A percentile compares a stretch with the other conserved stretches of the same genome.
phyloP scores from a whole-genome alignment of 1,140 invertebrate genomes.

The Hyphantria cunea region DNA sequence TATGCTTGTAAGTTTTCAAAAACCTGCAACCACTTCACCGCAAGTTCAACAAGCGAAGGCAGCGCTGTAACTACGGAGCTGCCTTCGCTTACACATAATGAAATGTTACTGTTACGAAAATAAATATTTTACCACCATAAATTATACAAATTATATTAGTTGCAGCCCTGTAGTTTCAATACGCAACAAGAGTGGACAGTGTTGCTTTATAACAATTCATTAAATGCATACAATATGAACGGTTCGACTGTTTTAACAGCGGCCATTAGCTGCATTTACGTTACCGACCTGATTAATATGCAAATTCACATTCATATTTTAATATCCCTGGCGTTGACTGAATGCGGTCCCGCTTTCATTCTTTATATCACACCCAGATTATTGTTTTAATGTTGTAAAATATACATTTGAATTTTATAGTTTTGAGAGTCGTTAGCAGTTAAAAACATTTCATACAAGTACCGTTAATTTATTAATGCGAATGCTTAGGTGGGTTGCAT shows the following conservation, averaged over 20 bases:
- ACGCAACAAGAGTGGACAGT: constrained; percentile 25
- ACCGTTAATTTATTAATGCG: no score
- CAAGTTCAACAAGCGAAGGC: no score
- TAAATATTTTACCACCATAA: no score
- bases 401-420: neutral
- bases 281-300: constrained; percentile 51
- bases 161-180: constrained; percentile 10
- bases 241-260: constrained; percentile 50
- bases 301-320: constrained; percentile 51
- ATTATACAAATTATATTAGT: no score
- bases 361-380: constrained; percentile 14
- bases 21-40: no score
- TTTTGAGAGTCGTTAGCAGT: no score
- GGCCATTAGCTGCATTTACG: constrained; percentile 50
- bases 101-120: no score
- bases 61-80: no score
- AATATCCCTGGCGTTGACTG: constrained; percentile 35
- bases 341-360: constrained; percentile 26
- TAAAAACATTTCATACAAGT: no score
- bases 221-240: constrained; percentile 46
- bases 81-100: no score
- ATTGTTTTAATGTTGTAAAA: neutral
- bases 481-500: no score
- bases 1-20: no score
- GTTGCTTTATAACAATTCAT: constrained; percentile 32